These are phyloP conservation scores for Enteromius treurensis DNA, from an alignment of 2,797 vertebrate genomes.

Conservation along the genomic window DNA sequence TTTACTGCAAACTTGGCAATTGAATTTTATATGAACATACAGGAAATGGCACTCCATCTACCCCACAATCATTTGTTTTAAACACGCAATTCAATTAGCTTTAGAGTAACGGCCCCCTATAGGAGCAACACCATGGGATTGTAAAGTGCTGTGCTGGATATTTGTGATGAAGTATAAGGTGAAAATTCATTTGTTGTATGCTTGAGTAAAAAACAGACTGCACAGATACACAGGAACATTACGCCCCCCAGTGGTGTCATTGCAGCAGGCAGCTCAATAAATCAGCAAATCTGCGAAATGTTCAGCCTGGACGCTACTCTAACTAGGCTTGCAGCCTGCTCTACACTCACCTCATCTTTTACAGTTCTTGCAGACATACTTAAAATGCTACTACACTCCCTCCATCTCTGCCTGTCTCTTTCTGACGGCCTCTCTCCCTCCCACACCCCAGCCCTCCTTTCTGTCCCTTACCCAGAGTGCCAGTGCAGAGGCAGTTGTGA, in stretches of 20 bases:
- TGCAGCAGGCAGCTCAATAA: constrained; percentile 36
- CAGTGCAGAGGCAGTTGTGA: constrained; percentile 99
- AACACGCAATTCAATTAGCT: constrained; percentile 39
- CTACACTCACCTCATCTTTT: constrained; percentile 40
- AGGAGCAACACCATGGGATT: constrained; percentile 19
- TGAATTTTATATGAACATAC: constrained; percentile 37
- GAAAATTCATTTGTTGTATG: constrained; percentile 33
- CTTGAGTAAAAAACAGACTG: constrained; percentile 15
- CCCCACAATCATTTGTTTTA: constrained; percentile 44
- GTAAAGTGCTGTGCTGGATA: constrained; percentile 42
- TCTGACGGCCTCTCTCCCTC: background rate
- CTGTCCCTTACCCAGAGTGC: constrained; percentile 93
- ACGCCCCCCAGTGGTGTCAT: constrained; percentile 40
- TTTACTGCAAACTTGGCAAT: constrained; percentile 39
- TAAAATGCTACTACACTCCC: constrained; percentile 16
- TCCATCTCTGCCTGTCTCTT: constrained; percentile 3
- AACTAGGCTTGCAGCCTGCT: constrained; percentile 23
- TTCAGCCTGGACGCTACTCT: constrained; percentile 2
- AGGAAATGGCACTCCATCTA: constrained; percentile 37
- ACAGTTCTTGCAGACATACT: background rate
- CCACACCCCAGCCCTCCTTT: constrained; percentile 33
- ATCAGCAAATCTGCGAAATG: constrained; percentile 15
- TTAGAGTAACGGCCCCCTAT: constrained; percentile 23
- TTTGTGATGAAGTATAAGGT: constrained; percentile 40
- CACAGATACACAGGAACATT: constrained; percentile 15